Conservation (phyloP, 92 coral and sea anemone species). For the Epizoanthus fatuus region DNA sequence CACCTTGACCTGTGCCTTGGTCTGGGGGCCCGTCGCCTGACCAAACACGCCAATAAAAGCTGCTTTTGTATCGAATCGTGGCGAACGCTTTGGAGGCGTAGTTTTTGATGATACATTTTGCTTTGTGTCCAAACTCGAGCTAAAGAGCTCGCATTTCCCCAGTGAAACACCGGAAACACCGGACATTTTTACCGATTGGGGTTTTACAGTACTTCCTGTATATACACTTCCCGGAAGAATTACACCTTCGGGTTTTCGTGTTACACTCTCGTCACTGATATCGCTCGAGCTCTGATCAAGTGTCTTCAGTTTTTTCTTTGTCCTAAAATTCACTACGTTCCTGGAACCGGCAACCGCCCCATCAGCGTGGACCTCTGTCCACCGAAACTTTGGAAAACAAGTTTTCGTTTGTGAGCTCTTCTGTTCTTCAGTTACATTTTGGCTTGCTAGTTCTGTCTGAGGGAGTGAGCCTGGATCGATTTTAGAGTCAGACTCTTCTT, state of each 20-base stretch:
- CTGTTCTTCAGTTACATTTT: not conserved
- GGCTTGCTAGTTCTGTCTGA: not conserved
- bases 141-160: constrained; percentile 64
- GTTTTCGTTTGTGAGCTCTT: not conserved
- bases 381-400: constrained; percentile 5
- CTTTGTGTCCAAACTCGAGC: constrained; percentile 40
- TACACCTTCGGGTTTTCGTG: constrained; percentile 33
- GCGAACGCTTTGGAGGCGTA: constrained; percentile 2
- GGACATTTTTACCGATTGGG: constrained; percentile 39
- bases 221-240: constrained; percentile 68
- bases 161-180: constrained; percentile 32
- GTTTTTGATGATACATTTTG: not conserved
- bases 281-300: constrained; percentile 13
- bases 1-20: constrained; percentile 24
- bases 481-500: not conserved
- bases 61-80: not conserved
- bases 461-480: not conserved
- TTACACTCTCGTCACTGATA: constrained; percentile 54
- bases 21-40: constrained; percentile 74
- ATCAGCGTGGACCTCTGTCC: constrained; percentile 35
- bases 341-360: constrained; percentile 31
- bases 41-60: constrained; percentile 79
- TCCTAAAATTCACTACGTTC: constrained; percentile 53
- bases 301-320: constrained; percentile 29
- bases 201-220: constrained; percentile 68